Evolutionary conservation across 2,113 vertebrate species (phyloP).

Genomic region (Sebastes fasciatus): DNA sequence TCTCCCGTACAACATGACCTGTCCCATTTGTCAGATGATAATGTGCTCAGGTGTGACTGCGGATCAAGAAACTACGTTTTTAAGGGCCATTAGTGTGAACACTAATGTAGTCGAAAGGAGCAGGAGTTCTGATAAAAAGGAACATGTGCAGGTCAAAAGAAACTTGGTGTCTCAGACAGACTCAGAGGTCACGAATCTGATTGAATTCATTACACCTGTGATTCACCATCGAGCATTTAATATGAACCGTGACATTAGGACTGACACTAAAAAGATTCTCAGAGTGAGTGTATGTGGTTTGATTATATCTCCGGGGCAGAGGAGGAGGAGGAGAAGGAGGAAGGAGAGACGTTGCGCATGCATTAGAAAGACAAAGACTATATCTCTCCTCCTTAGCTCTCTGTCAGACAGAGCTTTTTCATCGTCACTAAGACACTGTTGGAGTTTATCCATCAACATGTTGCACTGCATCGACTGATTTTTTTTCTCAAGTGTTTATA

Average conservation of each 20-base stretch:
- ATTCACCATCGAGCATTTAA: slow-evolving; percentile 65
- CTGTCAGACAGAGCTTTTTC: slow-evolving; percentile 35
- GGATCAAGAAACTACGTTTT: slow-evolving; percentile 10
- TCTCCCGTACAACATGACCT: not conserved
- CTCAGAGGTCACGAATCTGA: slow-evolving; percentile 55
- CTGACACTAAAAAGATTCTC: slow-evolving; percentile 48
- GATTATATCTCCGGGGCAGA: slow-evolving; percentile 54
- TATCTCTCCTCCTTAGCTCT: slow-evolving; percentile 8
- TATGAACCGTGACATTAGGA: slow-evolving; percentile 61
- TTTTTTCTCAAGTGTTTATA: slow-evolving; percentile 48
- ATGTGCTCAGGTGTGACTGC: not conserved
- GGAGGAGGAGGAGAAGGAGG: not conserved
- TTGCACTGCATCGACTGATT: slow-evolving; percentile 42
- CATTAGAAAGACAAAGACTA: slow-evolving; percentile 35
- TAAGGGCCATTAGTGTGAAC: slow-evolving; percentile 51
- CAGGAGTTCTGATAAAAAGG: slow-evolving; percentile 28
- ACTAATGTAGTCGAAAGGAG: slow-evolving; percentile 13
- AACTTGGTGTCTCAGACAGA: not conserved
- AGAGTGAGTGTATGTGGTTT: slow-evolving; percentile 38
- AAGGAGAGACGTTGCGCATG: not conserved
- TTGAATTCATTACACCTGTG: slow-evolving; percentile 64
- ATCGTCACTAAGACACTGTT: slow-evolving; percentile 27
- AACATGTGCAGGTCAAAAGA: slow-evolving; percentile 53
- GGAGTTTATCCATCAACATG: slow-evolving; percentile 65
- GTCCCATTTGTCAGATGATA: not conserved